Evolutionary conservation across 2,113 vertebrate genomes (phyloP), one percentile per base, ranked within the genome.

Genomic region (Morone chrysops): DNA sequence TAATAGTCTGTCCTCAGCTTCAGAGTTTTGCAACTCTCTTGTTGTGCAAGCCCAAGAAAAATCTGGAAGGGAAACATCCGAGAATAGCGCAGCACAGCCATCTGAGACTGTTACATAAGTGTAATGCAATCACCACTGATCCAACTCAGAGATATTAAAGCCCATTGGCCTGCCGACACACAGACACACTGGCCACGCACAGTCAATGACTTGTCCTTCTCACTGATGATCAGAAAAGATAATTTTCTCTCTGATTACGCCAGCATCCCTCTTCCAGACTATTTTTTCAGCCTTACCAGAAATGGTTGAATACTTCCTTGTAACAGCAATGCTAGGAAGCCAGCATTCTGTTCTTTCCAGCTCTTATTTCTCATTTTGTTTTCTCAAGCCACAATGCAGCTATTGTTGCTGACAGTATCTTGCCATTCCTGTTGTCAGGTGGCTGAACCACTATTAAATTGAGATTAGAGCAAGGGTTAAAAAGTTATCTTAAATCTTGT

Each of bases 51-150:
- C 53, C 56, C 38, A 12, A 54, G 57, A 59, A 65, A 66, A 41
- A 11, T 4, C 67, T 77, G 4, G 25, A 70, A 41, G 36, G 54
- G 25, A 62, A 70, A 47, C 10, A n/a, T 22, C 63, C 45, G 63
- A 71, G 18, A 78, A 77, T 71, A 71, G 51, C 41, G 12, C 51
- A 43, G 43, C 36, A 66, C 6, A 45, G 8, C 61, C n/a, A 18
- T 31, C 40, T 72, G 51, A 48, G 5, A 31, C 43, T 69, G 59
- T 74, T 81, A 74, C 63, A 74, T 62, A 47, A 82, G 45, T n/a
- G 40, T 51, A 36, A 41, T 31, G 22, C 54, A 31, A 50, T 56
- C 48, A 38, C 31, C 10, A 13, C 45, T 68, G 63, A 78, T 53
- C 61, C 22, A 31, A 40, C 6, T 63, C 13, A 56, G 8, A 54